Conservation (phyloP, 2,113 vertebrate species). For the Stegostoma tigrinum region DNA sequence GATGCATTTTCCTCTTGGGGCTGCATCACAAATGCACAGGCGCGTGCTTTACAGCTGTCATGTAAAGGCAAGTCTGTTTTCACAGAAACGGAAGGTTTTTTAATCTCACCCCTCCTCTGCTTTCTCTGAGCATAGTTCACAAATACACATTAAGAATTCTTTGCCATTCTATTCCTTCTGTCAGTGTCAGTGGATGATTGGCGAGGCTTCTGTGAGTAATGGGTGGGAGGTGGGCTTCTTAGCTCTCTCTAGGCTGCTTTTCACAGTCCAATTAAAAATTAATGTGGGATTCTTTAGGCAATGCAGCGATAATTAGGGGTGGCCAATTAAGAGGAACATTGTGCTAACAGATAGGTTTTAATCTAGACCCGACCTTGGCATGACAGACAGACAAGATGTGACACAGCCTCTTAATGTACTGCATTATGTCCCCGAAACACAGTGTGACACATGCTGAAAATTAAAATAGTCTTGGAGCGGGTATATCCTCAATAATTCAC, state of each 20-base stretch:
- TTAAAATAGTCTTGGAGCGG: not conserved
- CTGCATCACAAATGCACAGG: conserved; percentile 45
- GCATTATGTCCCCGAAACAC: not conserved
- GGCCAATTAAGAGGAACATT: not conserved
- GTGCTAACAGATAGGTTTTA: conserved; percentile 1
- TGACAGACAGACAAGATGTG: not conserved
- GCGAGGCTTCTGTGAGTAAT: not conserved
- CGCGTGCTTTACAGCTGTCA: conserved; percentile 50
- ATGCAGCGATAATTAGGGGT: conserved; percentile 23
- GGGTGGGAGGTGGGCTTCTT: not conserved
- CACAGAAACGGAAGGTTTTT: conserved; percentile 26
- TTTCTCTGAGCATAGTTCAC: conserved; percentile 13
- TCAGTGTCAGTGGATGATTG: not conserved
- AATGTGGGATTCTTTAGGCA: conserved; percentile 19
- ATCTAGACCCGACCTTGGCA: not conserved
- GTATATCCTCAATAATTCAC: not conserved
- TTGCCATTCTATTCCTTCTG: conserved; percentile 12
- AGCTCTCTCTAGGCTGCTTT: not conserved
- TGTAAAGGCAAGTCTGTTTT: conserved; percentile 28
- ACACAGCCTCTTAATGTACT: not conserved
- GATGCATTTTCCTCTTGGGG: conserved; percentile 55
- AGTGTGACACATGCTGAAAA: not conserved
- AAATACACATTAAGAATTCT: not conserved
- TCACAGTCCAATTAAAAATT: conserved; percentile 16
- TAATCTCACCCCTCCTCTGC: not conserved